Evolutionary conservation across 2,113 vertebrate species (phyloP), one percentile per base, ranked within the genome.

Genomic region (Mormoops blainvillei): DNA sequence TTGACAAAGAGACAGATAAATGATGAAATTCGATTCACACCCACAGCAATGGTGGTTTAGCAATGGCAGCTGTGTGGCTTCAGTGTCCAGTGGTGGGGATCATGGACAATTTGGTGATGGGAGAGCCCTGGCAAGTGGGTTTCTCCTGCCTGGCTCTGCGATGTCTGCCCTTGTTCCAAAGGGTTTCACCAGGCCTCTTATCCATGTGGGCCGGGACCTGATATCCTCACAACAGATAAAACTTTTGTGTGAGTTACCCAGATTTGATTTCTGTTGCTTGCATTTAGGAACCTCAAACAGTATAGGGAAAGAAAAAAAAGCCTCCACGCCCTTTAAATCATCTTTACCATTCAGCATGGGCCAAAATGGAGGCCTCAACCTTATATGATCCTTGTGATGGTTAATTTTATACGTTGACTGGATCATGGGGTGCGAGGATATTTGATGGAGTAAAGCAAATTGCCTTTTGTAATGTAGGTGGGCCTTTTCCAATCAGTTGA

Each of bases 271-370:
- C 81, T 80, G 33, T 90, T 74, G 67, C 11, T 74, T 78, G 36
- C 87, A 74, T 7, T 50, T 58, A 52, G 84, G 52, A 87, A 56
- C 26, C 22, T 5, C 76, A 56, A 87, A 31, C 15, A 68, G 86
- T 74, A 94, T 2, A 45, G 77, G 77, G 31, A 87, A 95, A 36
- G 38, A 68, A 61, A 67, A 89, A 78, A 80, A 16, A 28, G 41
- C 0, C 58, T 38, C 56, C 22, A 56, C 38, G 33, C 19, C 10
- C 36, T 74, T 38, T 68, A 45, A 61, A 63, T 85, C 48, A 61
- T 13, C 5, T 36, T 78, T 71, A 12, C 36, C 2, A 4, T 56
- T 36, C 7, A 56, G 5, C 20, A 63, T n/a, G 52, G 41, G 26
- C 84, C 1, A 33, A 87, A 73, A 78, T 31, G 63, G 86, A 74